Conservation (phyloP, 2,888 invertebrate genomes). For the Agrilus cyanescens region DNA sequence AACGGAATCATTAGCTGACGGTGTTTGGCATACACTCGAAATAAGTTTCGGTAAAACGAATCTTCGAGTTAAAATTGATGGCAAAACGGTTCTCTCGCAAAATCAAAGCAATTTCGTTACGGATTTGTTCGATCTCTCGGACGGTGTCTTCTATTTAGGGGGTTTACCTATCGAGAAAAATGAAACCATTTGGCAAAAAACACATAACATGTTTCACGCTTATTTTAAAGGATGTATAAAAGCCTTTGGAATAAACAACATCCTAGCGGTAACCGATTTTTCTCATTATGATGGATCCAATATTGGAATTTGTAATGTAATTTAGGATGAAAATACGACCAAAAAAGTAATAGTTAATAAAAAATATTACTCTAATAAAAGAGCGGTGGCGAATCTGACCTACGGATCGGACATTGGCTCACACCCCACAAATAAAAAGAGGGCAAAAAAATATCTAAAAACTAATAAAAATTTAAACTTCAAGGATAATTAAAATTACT, state of each 20-base stretch:
- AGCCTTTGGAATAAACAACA: slow-evolving; percentile 32
- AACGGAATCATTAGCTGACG: slow-evolving; percentile 52
- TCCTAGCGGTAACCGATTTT: slow-evolving; percentile 39
- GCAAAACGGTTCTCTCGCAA: slow-evolving; percentile 26
- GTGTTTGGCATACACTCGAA: slow-evolving; percentile 55
- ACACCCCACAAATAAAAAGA: too few relatives aligned
- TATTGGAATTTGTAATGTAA: slow-evolving; percentile 43
- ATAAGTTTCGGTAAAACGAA: slow-evolving; percentile 37
- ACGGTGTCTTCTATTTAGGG: slow-evolving; percentile 35
- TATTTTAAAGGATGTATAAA: slow-evolving; percentile 37
- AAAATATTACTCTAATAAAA: too few relatives aligned
- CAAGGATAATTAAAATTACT: too few relatives aligned
- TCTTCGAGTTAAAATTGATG: slow-evolving; percentile 35
- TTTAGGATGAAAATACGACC: slow-evolving; percentile 10
- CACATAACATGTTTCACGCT: slow-evolving; percentile 31
- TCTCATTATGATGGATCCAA: slow-evolving; percentile 45
- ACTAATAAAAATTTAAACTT: too few relatives aligned
- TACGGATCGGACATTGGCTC: too few relatives aligned
- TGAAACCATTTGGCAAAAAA: slow-evolving; percentile 23
- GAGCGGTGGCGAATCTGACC: too few relatives aligned
- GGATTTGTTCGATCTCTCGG: slow-evolving; percentile 17
- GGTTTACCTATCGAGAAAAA: slow-evolving; percentile 31
- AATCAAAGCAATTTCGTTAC: slow-evolving; percentile 2
- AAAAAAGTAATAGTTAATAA: too few relatives aligned
- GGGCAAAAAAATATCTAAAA: too few relatives aligned